phyloP scores from a whole-genome alignment of 2,888 invertebrate species.

The Ptychoptera contaminata region DNA sequence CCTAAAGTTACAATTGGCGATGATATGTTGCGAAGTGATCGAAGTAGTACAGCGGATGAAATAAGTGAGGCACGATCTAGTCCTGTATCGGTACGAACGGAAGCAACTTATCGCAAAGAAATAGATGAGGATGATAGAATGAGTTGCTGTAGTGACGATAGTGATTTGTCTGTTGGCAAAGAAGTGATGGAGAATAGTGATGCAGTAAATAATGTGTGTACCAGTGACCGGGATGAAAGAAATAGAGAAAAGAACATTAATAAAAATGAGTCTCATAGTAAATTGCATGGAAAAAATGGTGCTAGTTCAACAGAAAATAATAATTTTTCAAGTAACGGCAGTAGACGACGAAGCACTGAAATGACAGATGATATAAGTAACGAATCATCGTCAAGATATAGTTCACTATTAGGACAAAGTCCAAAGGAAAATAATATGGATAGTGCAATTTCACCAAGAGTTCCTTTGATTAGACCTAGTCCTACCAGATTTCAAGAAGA shows the following conservation, averaged over 20 bases:
- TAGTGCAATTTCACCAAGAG: not conserved
- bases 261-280: slow-evolving; percentile 1
- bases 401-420: slow-evolving; percentile 3
- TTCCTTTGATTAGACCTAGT: slow-evolving; percentile 15
- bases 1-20: not conserved
- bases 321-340: not conserved
- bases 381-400: slow-evolving; percentile 6
- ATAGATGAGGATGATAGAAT: slow-evolving; percentile 26
- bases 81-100: slow-evolving; percentile 6
- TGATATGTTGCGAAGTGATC: not conserved
- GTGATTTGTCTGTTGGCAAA: slow-evolving; percentile 67
- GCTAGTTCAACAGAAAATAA: not conserved
- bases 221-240: not conserved
- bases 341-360: not conserved
- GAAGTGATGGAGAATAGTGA: slow-evolving; percentile 29
- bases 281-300: not conserved
- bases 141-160: slow-evolving; percentile 60
- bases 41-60: slow-evolving; percentile 3
- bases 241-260: not conserved
- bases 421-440: slow-evolving; percentile 1
- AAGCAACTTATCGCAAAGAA: slow-evolving; percentile 12
- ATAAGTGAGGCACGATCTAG: slow-evolving; percentile 7
- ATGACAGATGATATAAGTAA: slow-evolving; percentile 9
- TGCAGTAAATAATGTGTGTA: slow-evolving; percentile 7
- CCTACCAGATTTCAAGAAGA: slow-evolving; percentile 28